Conservation (phyloP, 1,140 invertebrate genomes). For the Drosophila nikananu region DNA sequence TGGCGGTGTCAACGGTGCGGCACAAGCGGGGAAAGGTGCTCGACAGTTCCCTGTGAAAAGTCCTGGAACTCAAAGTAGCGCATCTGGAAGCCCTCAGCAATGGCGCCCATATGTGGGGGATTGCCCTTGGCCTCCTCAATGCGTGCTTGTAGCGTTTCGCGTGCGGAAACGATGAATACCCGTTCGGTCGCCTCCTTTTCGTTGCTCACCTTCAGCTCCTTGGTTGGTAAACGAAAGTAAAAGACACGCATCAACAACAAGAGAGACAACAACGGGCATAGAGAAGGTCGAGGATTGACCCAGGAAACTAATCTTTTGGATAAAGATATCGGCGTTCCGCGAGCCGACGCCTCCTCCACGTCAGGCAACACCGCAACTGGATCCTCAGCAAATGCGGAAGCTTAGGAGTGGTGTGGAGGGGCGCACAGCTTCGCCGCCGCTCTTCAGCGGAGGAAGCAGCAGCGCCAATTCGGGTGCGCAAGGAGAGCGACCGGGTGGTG, state of each 20-base stretch:
- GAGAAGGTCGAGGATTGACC: neutral
- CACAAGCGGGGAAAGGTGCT: constrained; percentile 97
- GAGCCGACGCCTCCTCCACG: no score
- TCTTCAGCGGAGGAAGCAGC: no score
- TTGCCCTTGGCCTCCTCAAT: constrained; percentile 88
- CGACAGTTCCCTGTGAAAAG: constrained; percentile 93
- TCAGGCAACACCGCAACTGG: no score
- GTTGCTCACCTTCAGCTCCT: constrained; percentile 96
- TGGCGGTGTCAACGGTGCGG: constrained; percentile 96
- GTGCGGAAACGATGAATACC: constrained; percentile 99
- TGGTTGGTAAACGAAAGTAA: constrained; percentile 74
- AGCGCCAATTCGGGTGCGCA: no score
- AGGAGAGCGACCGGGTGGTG: no score
- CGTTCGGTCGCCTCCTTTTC: constrained; percentile 96
- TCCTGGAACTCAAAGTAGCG: constrained; percentile 99
- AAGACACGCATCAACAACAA: constrained; percentile 58
- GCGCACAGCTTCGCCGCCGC: no score
- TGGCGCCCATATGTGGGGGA: constrained; percentile 87
- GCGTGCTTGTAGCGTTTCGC: constrained; percentile 95
- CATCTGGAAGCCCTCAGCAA: constrained; percentile 96
- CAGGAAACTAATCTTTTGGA: neutral
- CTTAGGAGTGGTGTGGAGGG: no score
- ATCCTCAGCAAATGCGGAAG: no score
- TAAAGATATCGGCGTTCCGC: no score
- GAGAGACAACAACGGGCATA: constrained; percentile 27